phyloP scores from a whole-genome alignment of 2,113 vertebrate genomes.

The Siniperca knerii region DNA sequence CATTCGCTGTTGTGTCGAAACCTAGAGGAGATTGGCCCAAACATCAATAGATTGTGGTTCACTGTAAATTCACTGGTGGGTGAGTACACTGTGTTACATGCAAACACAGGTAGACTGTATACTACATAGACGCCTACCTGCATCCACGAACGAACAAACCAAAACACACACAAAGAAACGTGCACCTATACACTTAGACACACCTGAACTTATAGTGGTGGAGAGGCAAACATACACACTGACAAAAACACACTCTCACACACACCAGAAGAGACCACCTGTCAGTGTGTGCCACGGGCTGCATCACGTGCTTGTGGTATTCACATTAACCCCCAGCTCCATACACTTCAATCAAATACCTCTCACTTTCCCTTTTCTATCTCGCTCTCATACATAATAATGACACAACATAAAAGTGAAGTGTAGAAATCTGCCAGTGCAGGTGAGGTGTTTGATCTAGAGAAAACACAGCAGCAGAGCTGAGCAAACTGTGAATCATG shows the following conservation, averaged over 20 bases:
- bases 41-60: not conserved
- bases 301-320: constrained; percentile 54
- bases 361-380: constrained; percentile 19
- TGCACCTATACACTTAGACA: constrained; percentile 13
- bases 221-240: not conserved
- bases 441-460: constrained; percentile 51
- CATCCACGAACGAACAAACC: not conserved
- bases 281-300: constrained; percentile 55
- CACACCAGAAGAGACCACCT: constrained; percentile 52
- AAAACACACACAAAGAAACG: not conserved
- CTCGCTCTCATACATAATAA: constrained; percentile 60
- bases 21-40: not conserved
- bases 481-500: constrained; percentile 13
- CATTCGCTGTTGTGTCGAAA: not conserved
- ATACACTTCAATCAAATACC: constrained; percentile 39
- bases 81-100: not conserved
- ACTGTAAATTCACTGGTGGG: not conserved
- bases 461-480: constrained; percentile 30
- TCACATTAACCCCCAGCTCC: constrained; percentile 64
- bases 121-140: not conserved
- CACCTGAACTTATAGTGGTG: not conserved
- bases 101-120: not conserved
- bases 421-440: constrained; percentile 33
- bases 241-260: not conserved
- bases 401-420: constrained; percentile 62